These are phyloP conservation scores for Styela clava DNA, from an alignment of 23 tunicate species.

Conservation along the genomic window DNA sequence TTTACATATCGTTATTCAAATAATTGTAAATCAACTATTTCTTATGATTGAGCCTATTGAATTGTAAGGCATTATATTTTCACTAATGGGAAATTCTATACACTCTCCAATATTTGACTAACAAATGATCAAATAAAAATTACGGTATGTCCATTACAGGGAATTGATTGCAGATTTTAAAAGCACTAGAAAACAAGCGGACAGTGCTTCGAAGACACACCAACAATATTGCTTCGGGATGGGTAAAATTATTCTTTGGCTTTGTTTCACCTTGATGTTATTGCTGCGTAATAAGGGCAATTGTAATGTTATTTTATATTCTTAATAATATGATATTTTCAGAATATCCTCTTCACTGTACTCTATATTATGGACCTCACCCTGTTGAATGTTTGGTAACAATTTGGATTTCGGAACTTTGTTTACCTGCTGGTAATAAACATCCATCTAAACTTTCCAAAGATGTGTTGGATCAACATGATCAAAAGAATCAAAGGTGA, in stretches of 20 bases:
- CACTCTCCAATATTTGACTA: too few species aligned
- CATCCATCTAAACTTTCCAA: conserved; percentile 13
- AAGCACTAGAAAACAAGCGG: background rate
- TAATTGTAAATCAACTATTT: too few species aligned
- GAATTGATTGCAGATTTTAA: conserved; percentile 3
- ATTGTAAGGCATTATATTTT: too few species aligned
- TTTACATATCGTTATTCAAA: too few species aligned
- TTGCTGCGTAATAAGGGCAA: too few species aligned
- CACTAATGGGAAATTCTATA: too few species aligned
- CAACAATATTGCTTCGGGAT: conserved; percentile 16
- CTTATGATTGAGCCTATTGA: too few species aligned
- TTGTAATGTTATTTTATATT: too few species aligned
- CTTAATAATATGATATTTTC: too few species aligned
- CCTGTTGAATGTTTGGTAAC: conserved; percentile 23
- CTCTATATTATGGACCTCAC: conserved; percentile 24
- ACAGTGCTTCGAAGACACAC: background rate
- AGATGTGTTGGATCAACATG: background rate
- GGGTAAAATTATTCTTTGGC: conserved; percentile 21
- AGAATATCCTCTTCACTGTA: conserved; percentile 19
- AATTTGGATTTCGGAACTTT: conserved; percentile 17
- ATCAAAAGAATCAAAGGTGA: background rate
- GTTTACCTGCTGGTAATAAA: background rate
- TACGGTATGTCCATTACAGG: too few species aligned
- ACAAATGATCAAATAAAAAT: too few species aligned
- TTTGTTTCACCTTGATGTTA: too few species aligned